Evolutionary conservation across 2,113 vertebrate species (phyloP), one percentile per base, ranked within the genome.

Genomic region (Addax nasomaculatus): DNA sequence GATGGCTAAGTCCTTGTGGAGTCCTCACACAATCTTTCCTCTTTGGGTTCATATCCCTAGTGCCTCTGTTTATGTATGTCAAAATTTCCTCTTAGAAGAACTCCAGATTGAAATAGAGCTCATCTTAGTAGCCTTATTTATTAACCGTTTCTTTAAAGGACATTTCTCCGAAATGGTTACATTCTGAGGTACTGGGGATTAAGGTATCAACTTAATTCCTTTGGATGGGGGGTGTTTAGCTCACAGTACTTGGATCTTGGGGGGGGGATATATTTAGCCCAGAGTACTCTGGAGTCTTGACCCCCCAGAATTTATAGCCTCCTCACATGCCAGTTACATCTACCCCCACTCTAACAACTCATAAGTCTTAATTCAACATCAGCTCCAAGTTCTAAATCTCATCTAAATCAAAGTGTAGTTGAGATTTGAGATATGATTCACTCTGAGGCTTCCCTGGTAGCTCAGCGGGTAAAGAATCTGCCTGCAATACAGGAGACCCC

Each of bases 341-440:
- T 8, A 23, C 6, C 7, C 5, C 10, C 10, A 64, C 55, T 23
- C 64, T 33, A 83, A n/a, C 5, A 76, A 55, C 23, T n/a, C 64
- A 14, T 86, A 92, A 45, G 23, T 60, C 62, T 90, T 79, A 70
- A 51, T 91, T 12, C 14, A 47, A 3, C n/a, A 88, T 53, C 55
- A 76, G 25, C 12, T 79, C 15, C 36, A 80, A 62, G 27, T 55
- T 58, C 58, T 27, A 73, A 30, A 33, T 84, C 15, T 49, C 62
- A 53, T 55, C n/a, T 88, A 47, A 78, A 51, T 90, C 67, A 88
- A 86, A 67, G 43, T 67, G 14, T 84, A 36, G 11, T 78, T 91
- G 47, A 60, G 3, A 85, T 27, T 55, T 2, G 14, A 85, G 4
- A 3, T 80, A 51, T 70, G 43, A 47, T 21, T 83, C 21, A 64